Base-by-base conservation (phyloP, 2,797 vertebrate species). In the Momotus momota region DNA sequence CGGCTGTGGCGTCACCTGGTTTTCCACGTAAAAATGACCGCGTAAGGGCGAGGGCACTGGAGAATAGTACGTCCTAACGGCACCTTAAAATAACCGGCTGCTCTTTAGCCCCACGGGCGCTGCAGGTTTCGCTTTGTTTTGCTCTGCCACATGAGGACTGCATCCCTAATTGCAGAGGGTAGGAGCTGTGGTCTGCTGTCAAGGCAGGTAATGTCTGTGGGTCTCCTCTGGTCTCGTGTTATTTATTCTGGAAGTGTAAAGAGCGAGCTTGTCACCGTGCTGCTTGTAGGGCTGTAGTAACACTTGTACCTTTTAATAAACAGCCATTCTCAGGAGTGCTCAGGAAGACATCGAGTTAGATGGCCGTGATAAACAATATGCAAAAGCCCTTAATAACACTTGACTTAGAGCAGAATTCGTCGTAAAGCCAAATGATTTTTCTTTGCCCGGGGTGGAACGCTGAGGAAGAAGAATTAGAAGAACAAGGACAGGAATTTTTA, bases 291-390 rank as follows among this genome's bases (percentile, higher is more conserved):
- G 55, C 90, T 86, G 82, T 26, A 48, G 88, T 65, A 90, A 88
- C 87, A 81, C 86, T 88, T 92, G 94, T 93, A 93, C 80, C 86
- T 94, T 88, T 93, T 90, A 95, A 90, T 93, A 95, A 97, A 83
- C 93, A 93, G 75, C 61, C 49, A 13, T 90, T 48, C 70, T 27
- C 7, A 18, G 73, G n/a, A 84, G 70, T 4, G 58, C 70, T 81
- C 58, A 12, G 89, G 25, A 61, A 90, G 73, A 25, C 88, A 66
- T 72, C 61, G 19, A 12, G 54, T 90, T 73, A 26, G 86, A 88
- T 94, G 66, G 66, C 73, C 0, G 4, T 48, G 86, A 91, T 90
- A 95, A 96, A 94, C 80, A 93, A 31, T 9, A 26, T 1, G 58
- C 88, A 84, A 92, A 40, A 91, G 66, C 77, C 58, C 27, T 88